A percentile compares a stretch with the other conserved stretches of the same genome.
Evolutionary conservation across 2,113 vertebrate genomes (phyloP).

Genomic region (Daboia siamensis): DNA sequence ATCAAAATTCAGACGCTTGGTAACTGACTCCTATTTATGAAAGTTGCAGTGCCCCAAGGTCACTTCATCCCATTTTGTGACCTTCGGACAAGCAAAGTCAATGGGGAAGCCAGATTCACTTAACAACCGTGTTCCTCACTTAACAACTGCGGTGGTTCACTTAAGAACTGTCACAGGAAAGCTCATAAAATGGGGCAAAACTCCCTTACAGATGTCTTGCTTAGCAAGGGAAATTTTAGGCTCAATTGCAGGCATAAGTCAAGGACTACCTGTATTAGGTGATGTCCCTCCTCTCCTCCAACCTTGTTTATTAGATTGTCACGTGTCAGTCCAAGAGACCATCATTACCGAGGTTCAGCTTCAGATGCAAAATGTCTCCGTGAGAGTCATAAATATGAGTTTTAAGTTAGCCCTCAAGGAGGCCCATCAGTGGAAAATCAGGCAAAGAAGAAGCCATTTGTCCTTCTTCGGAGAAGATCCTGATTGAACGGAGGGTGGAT

Average conservation of each 20-base stretch:
- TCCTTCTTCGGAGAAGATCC: not conserved
- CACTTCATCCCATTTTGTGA: not conserved
- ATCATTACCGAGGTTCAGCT: not conserved
- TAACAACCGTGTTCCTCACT: not conserved
- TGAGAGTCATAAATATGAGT: not conserved
- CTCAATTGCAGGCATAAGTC: not conserved
- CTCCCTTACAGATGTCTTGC: not conserved
- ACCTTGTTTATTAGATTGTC: not conserved
- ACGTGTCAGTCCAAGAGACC: not conserved
- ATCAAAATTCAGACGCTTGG: not conserved
- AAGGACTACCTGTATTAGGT: not conserved
- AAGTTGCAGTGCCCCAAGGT: rapidly evolving
- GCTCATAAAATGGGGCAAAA: too few species aligned
- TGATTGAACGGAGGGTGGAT: not conserved
- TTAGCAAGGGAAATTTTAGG: not conserved
- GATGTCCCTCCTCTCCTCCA: not conserved
- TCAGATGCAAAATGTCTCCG: not conserved
- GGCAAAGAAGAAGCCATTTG: not conserved
- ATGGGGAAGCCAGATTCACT: not conserved
- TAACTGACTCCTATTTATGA: not conserved
- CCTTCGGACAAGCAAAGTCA: not conserved
- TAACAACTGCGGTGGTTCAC: too few species aligned
- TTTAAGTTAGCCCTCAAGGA: not conserved
- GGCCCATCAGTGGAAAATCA: not conserved
- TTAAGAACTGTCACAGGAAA: not conserved